phyloP scores from a whole-genome alignment of 2,797 vertebrate species.

The Taenioides sp. region DNA sequence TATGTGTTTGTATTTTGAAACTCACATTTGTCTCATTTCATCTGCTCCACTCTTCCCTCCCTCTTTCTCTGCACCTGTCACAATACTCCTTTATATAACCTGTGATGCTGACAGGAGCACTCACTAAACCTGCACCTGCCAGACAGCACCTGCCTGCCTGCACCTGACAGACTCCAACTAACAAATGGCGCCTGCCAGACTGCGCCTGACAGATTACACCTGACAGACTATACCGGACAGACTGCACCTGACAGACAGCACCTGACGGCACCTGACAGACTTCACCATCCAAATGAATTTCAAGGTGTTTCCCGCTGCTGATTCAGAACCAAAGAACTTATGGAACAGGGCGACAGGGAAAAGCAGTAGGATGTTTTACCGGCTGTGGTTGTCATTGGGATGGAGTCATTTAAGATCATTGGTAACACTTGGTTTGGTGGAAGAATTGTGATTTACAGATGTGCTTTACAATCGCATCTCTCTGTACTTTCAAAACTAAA shows the following conservation, averaged over 20 bases:
- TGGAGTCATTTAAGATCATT: neutral
- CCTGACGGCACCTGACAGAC: conserved; percentile 14
- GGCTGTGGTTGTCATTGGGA: neutral
- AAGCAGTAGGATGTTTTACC: neutral
- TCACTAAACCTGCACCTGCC: conserved; percentile 24
- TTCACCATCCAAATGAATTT: conserved; percentile 46
- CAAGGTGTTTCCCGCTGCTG: conserved; percentile 38
- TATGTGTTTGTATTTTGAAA: neutral
- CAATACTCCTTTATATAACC: conserved; percentile 15
- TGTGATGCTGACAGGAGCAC: conserved; percentile 20
- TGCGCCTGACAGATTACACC: no score
- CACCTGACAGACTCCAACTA: no score
- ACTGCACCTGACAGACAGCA: conserved; percentile 15
- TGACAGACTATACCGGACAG: no score
- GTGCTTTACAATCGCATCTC: neutral
- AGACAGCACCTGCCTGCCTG: no score
- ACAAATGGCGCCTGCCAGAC: conserved; percentile 18
- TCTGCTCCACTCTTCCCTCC: neutral
- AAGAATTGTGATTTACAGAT: neutral
- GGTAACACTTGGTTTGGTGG: neutral
- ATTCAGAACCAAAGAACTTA: conserved; percentile 22
- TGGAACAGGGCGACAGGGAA: conserved; percentile 9
- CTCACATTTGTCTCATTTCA: neutral
- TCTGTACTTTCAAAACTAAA: neutral
- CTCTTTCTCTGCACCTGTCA: conserved; percentile 23